Evolutionary conservation across 2,888 invertebrate species (phyloP), one percentile per base, ranked within the genome.

Genomic region (Volucella inanis): DNA sequence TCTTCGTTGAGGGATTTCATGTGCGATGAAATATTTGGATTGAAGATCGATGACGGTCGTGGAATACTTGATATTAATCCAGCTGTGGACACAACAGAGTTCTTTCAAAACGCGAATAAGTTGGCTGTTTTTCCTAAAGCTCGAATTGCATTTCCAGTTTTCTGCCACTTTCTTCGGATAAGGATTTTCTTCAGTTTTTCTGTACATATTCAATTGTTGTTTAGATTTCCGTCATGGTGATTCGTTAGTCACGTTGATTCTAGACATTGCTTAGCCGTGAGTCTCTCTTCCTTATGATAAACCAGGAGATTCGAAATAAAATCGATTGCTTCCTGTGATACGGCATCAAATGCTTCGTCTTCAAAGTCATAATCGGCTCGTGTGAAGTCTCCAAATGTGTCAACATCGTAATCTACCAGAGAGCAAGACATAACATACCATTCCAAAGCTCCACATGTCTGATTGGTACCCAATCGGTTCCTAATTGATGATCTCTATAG

Each of bases 381-480:
- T 1, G 97, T 97, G 64, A 98, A 98, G 91, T 98, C 98, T 45
- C 96, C 94, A 89, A 97, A 96, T 3, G 97, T 97, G 91, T 97
- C 97, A 8, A 95, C 94, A 92, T 98, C 97, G 85, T 94, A 95
- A 88, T 97, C 97, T 12, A 6, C 98, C 98, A 54, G 98, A 98
- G 85, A 98, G 93, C 97, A 98, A 92, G 81, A 98, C 96, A 90
- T 98, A 98, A 89, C 97, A 97, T 87, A 98, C 96, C 71, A 98
- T 98, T 15, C 98, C 98, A 52, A 98, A 94, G 88, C 97, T 97
- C 98, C 98, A 98, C 97, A 98, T 98, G 90, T 98, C 98, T 2
- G 97, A 96, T 74, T 96, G 94, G 9, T 95, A 94, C 61, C 96
- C 95, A 59, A 98, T 95, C 0, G 96, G 96, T 89, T 98, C 98